These are phyloP conservation scores for Tribolium madens DNA, from an alignment of 1,140 invertebrate genomes.

Conservation along the genomic window DNA sequence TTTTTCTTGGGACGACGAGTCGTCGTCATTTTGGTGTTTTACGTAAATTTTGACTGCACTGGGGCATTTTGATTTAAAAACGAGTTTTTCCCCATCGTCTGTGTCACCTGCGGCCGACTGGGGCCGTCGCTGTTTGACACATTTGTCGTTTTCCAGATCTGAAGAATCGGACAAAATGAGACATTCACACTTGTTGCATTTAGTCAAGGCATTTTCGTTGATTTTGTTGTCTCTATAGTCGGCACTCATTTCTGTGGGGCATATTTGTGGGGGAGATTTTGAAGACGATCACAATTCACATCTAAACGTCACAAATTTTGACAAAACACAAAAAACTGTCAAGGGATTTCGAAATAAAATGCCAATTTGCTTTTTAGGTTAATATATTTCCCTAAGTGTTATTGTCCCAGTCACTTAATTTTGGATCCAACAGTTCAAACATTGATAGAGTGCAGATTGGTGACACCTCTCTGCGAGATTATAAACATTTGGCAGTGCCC, in stretches of 20 bases:
- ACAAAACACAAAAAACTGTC: not conserved
- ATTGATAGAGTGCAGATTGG: slow-evolving; percentile 1
- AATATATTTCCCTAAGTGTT: slow-evolving; percentile 44
- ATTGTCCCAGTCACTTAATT: slow-evolving; percentile 46
- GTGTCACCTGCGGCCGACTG: not conserved
- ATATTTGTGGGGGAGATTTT: not conserved
- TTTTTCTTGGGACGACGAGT: not conserved
- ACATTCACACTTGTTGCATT: slow-evolving; percentile 13
- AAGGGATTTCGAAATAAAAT: slow-evolving; percentile 1
- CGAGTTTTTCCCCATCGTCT: not conserved
- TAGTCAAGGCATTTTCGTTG: not conserved
- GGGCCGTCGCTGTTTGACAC: not conserved
- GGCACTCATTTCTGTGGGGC: not conserved
- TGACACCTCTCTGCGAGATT: not conserved
- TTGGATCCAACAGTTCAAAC: slow-evolving; percentile 37
- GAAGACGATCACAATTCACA: slow-evolving; percentile 4
- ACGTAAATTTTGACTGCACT: not conserved
- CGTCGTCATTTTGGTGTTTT: not conserved
- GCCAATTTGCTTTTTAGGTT: slow-evolving; percentile 3
- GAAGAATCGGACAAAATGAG: slow-evolving; percentile 6
- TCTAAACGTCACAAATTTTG: slow-evolving; percentile 6
- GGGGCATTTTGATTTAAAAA: not conserved
- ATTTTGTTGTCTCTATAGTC: not conserved
- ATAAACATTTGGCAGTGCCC: slow-evolving; percentile 31
- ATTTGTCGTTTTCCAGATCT: not conserved